These are phyloP conservation scores for Alsophila aescularia DNA, from an alignment of 2,888 invertebrate genomes.

Conservation along the genomic window DNA sequence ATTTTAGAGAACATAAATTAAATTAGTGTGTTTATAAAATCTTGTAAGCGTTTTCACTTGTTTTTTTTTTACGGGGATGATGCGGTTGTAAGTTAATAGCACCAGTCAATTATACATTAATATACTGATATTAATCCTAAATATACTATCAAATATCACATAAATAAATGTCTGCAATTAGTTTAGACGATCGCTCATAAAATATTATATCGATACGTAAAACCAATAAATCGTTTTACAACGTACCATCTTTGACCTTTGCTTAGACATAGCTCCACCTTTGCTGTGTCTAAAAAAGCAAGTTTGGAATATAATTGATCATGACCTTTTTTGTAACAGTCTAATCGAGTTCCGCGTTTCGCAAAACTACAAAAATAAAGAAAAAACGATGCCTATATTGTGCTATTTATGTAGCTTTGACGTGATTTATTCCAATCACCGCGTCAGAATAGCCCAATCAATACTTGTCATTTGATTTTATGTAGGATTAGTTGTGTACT, in stretches of 20 bases:
- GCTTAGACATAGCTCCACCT: conserved; percentile 33
- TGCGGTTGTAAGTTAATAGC: too few species aligned
- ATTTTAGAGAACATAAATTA: background rate
- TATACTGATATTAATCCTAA: too few species aligned
- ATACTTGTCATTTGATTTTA: background rate
- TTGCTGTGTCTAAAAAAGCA: conserved; percentile 39
- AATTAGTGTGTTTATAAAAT: too few species aligned
- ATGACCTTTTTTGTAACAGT: conserved; percentile 56
- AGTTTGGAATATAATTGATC: conserved; percentile 56
- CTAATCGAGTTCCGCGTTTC: conserved; percentile 57
- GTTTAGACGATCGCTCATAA: background rate
- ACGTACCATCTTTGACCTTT: conserved; percentile 34
- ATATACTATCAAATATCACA: too few species aligned
- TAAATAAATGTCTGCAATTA: too few species aligned
- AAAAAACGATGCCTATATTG: conserved; percentile 23
- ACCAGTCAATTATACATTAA: too few species aligned
- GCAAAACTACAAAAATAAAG: conserved; percentile 37
- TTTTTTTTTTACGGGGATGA: too few species aligned
- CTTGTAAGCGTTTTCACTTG: too few species aligned
- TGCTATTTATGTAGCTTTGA: conserved; percentile 1
- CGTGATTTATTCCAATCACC: conserved; percentile 13
- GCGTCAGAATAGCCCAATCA: background rate
- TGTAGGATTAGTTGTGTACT: background rate
- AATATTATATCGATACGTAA: background rate
- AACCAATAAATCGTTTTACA: conserved; percentile 23